Evolutionary conservation across 2,888 invertebrate genomes (phyloP).

Genomic region (Agrilus biguttatus): DNA sequence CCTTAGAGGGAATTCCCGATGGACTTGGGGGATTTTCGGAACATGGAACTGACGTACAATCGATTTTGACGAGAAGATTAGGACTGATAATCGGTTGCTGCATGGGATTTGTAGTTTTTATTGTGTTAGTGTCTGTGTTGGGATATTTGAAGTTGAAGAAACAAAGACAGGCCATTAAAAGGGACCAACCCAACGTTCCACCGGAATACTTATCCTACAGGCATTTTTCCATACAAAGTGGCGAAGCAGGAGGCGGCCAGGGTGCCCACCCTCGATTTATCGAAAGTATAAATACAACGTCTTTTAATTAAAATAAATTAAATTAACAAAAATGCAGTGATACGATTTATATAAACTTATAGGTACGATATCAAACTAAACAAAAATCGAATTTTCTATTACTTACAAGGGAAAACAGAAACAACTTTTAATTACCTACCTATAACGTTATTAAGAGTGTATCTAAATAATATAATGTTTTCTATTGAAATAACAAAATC

Average conservation of each 20-base stretch:
- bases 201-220: conserved; percentile 72
- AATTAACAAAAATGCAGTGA: no score
- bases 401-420: no score
- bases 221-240: conserved; percentile 56
- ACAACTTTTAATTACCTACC: no score
- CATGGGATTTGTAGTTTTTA: conserved; percentile 73
- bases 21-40: conserved; percentile 31
- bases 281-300: conserved; percentile 28
- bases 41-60: conserved; percentile 41
- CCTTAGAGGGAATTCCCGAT: conserved; percentile 50
- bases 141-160: conserved; percentile 78
- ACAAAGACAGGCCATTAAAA: conserved; percentile 59
- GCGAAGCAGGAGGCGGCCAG: conserved; percentile 33
- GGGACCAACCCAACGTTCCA: conserved; percentile 52
- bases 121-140: conserved; percentile 68
- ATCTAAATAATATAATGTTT: no score
- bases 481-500: no score
- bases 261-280: conserved; percentile 30
- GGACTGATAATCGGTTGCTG: conserved; percentile 78
- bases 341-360: no score
- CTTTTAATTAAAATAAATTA: conserved; percentile 11
- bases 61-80: conserved; percentile 64
- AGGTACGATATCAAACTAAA: no score
- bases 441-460: no score
- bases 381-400: no score